Percentiles rank a stretch among this genome's conserved stretches.
Evolutionary conservation across 53 echinoderm and acorn worm species (phyloP).

Genomic region (Hippasteria phrygiana): DNA sequence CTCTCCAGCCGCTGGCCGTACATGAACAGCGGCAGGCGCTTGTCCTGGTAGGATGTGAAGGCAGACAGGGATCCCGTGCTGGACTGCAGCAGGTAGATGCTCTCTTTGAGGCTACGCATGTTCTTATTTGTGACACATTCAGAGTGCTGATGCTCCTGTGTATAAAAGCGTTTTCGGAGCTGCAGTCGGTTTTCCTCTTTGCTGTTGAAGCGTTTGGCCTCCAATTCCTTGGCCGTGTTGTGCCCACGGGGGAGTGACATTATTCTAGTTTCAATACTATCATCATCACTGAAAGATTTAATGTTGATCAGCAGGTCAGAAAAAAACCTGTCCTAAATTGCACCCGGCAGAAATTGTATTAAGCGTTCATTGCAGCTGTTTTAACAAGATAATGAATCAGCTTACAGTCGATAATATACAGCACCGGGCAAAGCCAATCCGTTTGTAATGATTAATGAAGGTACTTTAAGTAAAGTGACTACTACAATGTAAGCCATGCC

Average conservation of each 20-base stretch:
- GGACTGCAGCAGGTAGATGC: slow-evolving; percentile 67
- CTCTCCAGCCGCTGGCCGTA: slow-evolving; percentile 92
- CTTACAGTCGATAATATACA: background rate
- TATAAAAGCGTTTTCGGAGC: slow-evolving; percentile 65
- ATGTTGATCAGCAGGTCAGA: background rate
- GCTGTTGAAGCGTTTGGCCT: slow-evolving; percentile 80
- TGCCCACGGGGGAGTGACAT: slow-evolving; percentile 57
- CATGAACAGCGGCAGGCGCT: slow-evolving; percentile 79
- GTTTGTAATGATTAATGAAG: slow-evolving; percentile 44
- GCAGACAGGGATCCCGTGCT: slow-evolving; percentile 78
- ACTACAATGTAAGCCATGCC: slow-evolving; percentile 23
- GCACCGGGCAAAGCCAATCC: slow-evolving; percentile 9
- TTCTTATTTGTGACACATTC: slow-evolving; percentile 79
- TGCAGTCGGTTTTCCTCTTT: slow-evolving; percentile 78
- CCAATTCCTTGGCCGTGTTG: slow-evolving; percentile 80
- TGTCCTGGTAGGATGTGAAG: slow-evolving; percentile 54
- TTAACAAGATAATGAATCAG: slow-evolving; percentile 22
- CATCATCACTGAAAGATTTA: background rate
- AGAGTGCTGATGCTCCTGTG: slow-evolving; percentile 72
- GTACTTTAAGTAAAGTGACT: slow-evolving; percentile 22
- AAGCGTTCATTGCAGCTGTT: background rate
- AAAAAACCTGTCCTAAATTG: background rate
- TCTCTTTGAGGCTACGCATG: slow-evolving; percentile 69
- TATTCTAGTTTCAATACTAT: background rate
- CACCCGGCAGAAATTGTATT: background rate